Conservation (phyloP, 35 echinoderm and acorn worm species). For the Ophioderma brevispina region DNA sequence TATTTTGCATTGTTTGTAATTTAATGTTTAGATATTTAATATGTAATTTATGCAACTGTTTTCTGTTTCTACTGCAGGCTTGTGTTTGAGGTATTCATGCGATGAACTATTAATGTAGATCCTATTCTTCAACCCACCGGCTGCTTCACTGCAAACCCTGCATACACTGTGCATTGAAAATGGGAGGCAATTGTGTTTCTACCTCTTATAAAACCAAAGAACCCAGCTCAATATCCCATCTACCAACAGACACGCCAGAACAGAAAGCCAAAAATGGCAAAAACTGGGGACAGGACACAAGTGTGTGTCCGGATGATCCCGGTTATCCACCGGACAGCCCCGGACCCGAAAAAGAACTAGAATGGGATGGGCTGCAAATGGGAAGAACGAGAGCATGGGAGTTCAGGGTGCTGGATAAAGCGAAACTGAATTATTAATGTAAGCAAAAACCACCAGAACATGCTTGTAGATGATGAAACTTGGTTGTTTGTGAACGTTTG, state of each 20-base stretch:
- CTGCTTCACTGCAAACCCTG: too few species aligned
- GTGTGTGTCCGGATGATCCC: constrained; percentile 5
- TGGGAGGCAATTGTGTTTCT: constrained; percentile 33
- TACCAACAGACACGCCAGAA: neutral
- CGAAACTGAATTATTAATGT: neutral
- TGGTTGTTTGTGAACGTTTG: too few species aligned
- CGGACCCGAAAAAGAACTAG: neutral
- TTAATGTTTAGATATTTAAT: too few species aligned
- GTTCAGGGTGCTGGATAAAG: constrained; percentile 17
- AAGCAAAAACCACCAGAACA: too few species aligned
- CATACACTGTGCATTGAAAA: too few species aligned
- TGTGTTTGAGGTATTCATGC: too few species aligned
- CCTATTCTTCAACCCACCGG: too few species aligned
- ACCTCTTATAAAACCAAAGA: constrained; percentile 29
- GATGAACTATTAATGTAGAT: too few species aligned
- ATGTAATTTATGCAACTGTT: too few species aligned
- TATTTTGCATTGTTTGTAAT: too few species aligned
- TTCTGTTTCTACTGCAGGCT: too few species aligned
- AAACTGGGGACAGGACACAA: neutral
- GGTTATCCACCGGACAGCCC: neutral
- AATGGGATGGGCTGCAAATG: constrained; percentile 36
- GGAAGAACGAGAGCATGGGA: neutral
- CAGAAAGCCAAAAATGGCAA: neutral
- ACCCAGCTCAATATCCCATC: neutral
- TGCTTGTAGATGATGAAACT: too few species aligned